Conservation (phyloP, 2,888 invertebrate species). For the Stenodera caucasica region DNA sequence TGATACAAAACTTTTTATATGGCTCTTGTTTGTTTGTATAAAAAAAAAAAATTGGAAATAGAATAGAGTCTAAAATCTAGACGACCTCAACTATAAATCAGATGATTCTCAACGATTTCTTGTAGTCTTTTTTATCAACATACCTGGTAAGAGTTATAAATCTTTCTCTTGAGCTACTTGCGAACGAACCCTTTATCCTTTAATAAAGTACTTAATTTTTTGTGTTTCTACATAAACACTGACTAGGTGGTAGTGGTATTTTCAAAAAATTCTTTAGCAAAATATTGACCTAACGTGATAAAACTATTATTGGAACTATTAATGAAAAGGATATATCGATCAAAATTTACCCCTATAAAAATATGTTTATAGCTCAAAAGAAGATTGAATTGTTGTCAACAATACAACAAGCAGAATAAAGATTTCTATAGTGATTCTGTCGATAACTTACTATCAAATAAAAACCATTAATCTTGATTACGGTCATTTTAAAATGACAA, state of each 20-base stretch:
- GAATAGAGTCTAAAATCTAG: neutral
- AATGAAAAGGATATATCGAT: neutral
- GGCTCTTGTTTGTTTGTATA: neutral
- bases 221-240: neutral
- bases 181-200: neutral
- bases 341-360: neutral
- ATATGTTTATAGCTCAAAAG: constrained; percentile 34
- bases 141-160: neutral
- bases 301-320: neutral
- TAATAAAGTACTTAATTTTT: constrained; percentile 2
- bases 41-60: neutral
- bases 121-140: constrained; percentile 2
- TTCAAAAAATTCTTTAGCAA: neutral
- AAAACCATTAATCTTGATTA: constrained; percentile 41
- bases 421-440: constrained; percentile 27
- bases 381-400: constrained; percentile 44
- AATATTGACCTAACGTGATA: neutral
- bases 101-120: neutral
- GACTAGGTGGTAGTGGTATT: neutral
- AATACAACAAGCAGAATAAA: constrained; percentile 30
- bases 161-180: constrained; percentile 2
- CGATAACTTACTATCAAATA: constrained; percentile 38
- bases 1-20: too few relatives aligned
- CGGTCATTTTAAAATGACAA: constrained; percentile 35
- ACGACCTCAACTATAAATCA: neutral